phyloP scores from a whole-genome alignment of 2,113 vertebrate species.

The Sitta europaea region DNA sequence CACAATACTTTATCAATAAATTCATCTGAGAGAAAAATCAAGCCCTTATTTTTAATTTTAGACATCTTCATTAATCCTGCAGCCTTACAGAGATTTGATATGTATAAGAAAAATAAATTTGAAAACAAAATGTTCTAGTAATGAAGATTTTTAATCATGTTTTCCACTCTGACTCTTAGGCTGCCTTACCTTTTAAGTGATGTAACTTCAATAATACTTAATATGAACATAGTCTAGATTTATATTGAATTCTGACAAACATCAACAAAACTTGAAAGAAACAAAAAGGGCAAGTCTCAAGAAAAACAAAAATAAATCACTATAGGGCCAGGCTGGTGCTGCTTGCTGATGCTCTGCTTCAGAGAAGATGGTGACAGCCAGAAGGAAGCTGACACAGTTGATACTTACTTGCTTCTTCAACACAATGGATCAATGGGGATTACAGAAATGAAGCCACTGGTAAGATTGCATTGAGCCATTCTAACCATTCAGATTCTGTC shows the following conservation, averaged over 20 bases:
- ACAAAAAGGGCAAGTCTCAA: neutral
- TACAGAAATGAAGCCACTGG: neutral
- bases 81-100: neutral
- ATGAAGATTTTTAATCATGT: fast-evolving
- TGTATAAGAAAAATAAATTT: neutral
- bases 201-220: neutral
- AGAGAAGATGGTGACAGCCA: neutral
- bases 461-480: neutral
- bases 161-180: neutral
- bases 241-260: neutral
- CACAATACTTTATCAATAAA: neutral
- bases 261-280: neutral
- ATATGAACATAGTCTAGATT: neutral
- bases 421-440: neutral
- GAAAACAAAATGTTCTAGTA: neutral
- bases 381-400: slow-evolving; percentile 1
- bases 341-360: neutral
- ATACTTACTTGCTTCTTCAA: neutral
- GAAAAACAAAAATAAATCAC: neutral
- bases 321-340: neutral
- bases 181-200: neutral
- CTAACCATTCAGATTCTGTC: neutral
- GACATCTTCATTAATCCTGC: neutral
- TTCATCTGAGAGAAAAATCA: neutral
- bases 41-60: neutral